phyloP scores from a whole-genome alignment of 2,113 vertebrate genomes.

The Bubo blakistoni region DNA sequence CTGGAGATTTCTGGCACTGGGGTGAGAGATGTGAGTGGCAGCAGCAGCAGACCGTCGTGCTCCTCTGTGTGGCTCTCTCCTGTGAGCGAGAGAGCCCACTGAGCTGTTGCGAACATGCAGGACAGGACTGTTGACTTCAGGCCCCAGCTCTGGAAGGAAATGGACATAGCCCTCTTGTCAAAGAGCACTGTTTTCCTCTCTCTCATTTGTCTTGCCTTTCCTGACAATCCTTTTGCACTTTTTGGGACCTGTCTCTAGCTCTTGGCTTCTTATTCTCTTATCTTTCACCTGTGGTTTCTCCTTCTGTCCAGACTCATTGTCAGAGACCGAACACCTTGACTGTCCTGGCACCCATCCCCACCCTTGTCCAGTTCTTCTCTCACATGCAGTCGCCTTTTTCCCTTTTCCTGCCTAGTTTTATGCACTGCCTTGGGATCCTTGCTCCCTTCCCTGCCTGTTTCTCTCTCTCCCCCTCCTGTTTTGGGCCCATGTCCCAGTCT shows the following conservation, averaged over 20 bases:
- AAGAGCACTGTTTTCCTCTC: neutral
- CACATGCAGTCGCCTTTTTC: rapidly evolving
- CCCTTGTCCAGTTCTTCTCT: neutral
- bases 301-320: neutral
- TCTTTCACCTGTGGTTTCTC: neutral
- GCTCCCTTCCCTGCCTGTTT: neutral
- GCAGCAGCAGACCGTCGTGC: rapidly evolving
- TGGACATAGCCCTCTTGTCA: neutral
- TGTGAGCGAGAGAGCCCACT: rapidly evolving
- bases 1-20: neutral
- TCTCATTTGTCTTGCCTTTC: neutral
- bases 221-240: neutral
- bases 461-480: neutral
- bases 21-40: neutral
- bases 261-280: neutral
- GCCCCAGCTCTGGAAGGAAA: neutral
- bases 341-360: rapidly evolving
- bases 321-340: neutral
- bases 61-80: rapidly evolving
- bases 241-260: neutral
- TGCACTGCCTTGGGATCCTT: neutral
- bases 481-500: neutral
- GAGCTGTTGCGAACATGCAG: rapidly evolving
- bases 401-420: neutral
- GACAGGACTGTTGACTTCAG: neutral